Percentiles rank a stretch among this genome's conserved stretches.
These are phyloP conservation scores for Acanthisitta chloris DNA, from an alignment of 2,113 vertebrate species.

Conservation along the genomic window DNA sequence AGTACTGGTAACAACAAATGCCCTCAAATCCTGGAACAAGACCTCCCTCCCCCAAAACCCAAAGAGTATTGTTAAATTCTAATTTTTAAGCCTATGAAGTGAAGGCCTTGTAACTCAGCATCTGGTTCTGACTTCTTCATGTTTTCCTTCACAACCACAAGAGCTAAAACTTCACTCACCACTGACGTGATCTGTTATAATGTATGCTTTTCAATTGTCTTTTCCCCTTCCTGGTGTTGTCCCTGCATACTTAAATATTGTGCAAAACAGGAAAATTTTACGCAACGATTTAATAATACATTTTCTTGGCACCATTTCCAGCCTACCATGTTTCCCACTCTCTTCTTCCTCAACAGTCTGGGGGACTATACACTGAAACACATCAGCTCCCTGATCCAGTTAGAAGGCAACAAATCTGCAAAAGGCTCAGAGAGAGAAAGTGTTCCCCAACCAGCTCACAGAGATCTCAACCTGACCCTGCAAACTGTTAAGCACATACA, in stretches of 20 bases:
- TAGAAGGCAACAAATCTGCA: neutral
- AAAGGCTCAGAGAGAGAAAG: neutral
- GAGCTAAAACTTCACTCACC: neutral
- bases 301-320: slow-evolving; percentile 48
- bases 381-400: neutral
- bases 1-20: neutral
- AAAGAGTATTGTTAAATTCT: neutral
- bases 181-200: neutral
- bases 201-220: slow-evolving; percentile 46
- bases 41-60: neutral
- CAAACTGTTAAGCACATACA: neutral
- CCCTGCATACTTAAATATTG: slow-evolving; percentile 45
- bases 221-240: slow-evolving; percentile 58
- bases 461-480: neutral
- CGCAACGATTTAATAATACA: slow-evolving; percentile 44
- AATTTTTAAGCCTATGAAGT: neutral
- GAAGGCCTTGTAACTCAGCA: neutral
- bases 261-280: slow-evolving; percentile 66
- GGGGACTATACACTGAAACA: neutral
- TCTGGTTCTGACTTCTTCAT: neutral
- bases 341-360: slow-evolving; percentile 11
- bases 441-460: neutral
- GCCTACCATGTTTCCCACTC: slow-evolving; percentile 4
- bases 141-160: slow-evolving; percentile 3
- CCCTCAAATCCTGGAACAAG: neutral